A percentile compares a stretch with the other conserved stretches of the same genome.
phyloP scores from a whole-genome alignment of 1,140 invertebrate genomes.

The Chymomyza costata region DNA sequence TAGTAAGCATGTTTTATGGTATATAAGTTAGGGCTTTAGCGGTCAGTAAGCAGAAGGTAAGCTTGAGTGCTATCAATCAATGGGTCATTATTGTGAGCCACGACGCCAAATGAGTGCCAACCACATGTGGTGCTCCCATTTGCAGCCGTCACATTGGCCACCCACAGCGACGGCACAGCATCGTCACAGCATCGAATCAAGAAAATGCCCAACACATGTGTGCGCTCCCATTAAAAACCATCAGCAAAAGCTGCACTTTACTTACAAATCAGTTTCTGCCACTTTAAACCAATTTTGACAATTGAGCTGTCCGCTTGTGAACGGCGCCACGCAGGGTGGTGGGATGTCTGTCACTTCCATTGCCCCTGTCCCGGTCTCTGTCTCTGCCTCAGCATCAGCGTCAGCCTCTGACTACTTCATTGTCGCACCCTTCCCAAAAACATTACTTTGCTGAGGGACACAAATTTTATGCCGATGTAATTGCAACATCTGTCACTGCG shows the following conservation, averaged over 20 bases:
- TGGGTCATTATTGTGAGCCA: conserved; percentile 50
- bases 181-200: neutral
- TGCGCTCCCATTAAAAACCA: neutral
- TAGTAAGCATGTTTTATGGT: too few relatives aligned
- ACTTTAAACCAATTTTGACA: conserved; percentile 74
- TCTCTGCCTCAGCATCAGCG: conserved; percentile 1
- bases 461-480: conserved; percentile 72
- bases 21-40: too few relatives aligned
- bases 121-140: conserved; percentile 73
- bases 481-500: conserved; percentile 75
- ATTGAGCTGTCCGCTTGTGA: conserved; percentile 67
- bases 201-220: neutral
- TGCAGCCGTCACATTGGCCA: conserved; percentile 60
- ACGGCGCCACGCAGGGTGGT: conserved; percentile 6
- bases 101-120: conserved; percentile 38
- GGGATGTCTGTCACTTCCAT: conserved; percentile 4
- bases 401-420: neutral
- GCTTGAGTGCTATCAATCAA: conserved; percentile 67
- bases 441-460: conserved; percentile 34
- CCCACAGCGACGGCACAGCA: conserved; percentile 36
- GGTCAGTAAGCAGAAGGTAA: too few relatives aligned
- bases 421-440: conserved; percentile 17
- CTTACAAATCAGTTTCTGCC: conserved; percentile 61
- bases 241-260: conserved; percentile 30
- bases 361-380: conserved; percentile 1